Conservation (phyloP, 2,113 vertebrate species). For the Pyxicephalus adspersus region DNA sequence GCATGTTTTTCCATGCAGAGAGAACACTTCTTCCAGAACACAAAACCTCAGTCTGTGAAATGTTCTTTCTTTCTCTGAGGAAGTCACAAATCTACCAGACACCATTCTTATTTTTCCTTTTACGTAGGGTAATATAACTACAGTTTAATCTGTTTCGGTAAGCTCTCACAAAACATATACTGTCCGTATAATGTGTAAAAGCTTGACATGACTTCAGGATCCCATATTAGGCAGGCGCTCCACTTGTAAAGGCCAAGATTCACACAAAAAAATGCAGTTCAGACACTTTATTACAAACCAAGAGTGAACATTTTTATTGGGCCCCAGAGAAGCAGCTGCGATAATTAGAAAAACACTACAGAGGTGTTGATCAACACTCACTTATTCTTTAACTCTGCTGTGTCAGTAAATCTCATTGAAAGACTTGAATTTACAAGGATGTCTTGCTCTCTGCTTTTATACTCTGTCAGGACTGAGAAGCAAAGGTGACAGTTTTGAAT, state of each 20-base stretch:
- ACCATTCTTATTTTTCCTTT: constrained; percentile 62
- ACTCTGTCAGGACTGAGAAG: not conserved
- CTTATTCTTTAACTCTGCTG: constrained; percentile 58
- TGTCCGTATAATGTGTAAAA: constrained; percentile 69
- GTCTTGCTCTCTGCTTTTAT: constrained; percentile 62
- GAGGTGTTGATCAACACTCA: constrained; percentile 66
- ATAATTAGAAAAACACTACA: constrained; percentile 72
- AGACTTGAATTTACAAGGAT: constrained; percentile 64
- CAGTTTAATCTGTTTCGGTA: constrained; percentile 76
- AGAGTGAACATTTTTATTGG: constrained; percentile 68
- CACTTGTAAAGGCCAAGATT: constrained; percentile 65
- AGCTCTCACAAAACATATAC: constrained; percentile 70
- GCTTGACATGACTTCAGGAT: constrained; percentile 67
- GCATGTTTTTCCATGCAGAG: constrained; percentile 17
- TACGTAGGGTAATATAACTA: constrained; percentile 73
- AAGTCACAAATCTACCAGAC: constrained; percentile 71
- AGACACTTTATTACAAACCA: constrained; percentile 69
- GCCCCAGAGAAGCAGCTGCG: constrained; percentile 66
- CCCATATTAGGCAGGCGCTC: constrained; percentile 66
- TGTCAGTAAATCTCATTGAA: constrained; percentile 66
- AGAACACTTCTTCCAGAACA: constrained; percentile 57
- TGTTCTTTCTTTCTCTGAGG: constrained; percentile 69
- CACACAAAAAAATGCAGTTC: constrained; percentile 59
- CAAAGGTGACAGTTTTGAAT: constrained; percentile 13
- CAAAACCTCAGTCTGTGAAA: constrained; percentile 35